phyloP scores from a whole-genome alignment of 2,888 invertebrate species.

The Phoronis australis region DNA sequence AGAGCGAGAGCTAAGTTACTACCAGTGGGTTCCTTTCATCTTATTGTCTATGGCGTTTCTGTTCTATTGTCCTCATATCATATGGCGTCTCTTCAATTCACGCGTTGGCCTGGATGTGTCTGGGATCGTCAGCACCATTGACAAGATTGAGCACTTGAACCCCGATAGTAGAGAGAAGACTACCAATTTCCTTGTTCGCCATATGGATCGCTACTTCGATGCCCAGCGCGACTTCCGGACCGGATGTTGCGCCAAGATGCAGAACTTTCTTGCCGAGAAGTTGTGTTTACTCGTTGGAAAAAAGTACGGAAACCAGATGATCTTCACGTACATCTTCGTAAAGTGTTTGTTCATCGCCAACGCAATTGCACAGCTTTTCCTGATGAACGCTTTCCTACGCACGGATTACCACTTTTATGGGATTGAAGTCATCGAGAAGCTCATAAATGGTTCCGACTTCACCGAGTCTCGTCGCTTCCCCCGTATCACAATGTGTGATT shows the following conservation, averaged over 20 bases:
- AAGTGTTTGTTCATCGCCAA: constrained; percentile 53
- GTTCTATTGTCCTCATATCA: no score
- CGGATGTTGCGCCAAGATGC: constrained; percentile 38
- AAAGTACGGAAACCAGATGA: constrained; percentile 54
- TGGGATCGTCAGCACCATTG: no score
- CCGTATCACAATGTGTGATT: constrained; percentile 50
- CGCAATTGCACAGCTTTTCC: constrained; percentile 54
- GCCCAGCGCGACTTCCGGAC: constrained; percentile 44
- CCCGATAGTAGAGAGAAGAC: constrained; percentile 27
- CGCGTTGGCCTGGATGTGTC: no score
- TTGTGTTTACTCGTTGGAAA: constrained; percentile 48
- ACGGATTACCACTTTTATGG: constrained; percentile 50
- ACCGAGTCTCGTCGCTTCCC: constrained; percentile 33
- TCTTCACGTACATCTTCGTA: constrained; percentile 51
- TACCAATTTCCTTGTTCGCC: constrained; percentile 55
- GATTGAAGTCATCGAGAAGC: constrained; percentile 53
- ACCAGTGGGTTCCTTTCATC: no score
- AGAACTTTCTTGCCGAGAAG: constrained; percentile 42
- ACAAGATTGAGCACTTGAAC: constrained; percentile 25
- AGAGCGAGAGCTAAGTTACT: no score
- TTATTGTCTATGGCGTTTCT: no score
- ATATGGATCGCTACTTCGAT: no score
- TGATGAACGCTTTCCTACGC: constrained; percentile 55
- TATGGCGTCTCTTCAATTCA: no score
- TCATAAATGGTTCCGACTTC: constrained; percentile 49